Base-by-base conservation (phyloP, 2,888 invertebrate genomes). In the Ypsolopha scabrella region DNA sequence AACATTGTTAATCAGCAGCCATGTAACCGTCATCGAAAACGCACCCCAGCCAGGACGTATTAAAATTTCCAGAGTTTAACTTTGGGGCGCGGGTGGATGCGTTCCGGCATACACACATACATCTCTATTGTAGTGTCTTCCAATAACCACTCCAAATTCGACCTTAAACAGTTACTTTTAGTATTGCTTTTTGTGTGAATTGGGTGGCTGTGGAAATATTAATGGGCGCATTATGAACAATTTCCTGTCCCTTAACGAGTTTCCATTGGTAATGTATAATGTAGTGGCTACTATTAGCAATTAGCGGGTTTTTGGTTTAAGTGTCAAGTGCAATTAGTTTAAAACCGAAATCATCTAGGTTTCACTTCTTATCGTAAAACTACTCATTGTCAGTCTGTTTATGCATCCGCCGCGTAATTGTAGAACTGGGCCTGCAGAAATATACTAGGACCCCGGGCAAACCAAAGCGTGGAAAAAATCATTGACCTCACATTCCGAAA, bases 151-250 rank as follows among this genome's bases (percentile, higher is more conserved):
- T 38, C 44, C 52, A 67, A 61, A 60, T 52, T 55, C 50, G 54
- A 68, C 73, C 60, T 55, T 72, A 59, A 48, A 0, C 0, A 6
- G 4, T 10, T 6, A 0, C 6, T 0, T 0, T 44, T 64, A 74
- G 59, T 57, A 60, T 55, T 33, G 39, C 57, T 53, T 56, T 57
- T 69, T 35, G 53, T 52, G 44, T 41, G 52, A 56, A 54, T 58
- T 52, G 56, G 77, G 77, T 77, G 76, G 76, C 77, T 73, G 75
- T 76, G 81, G 73, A 81, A 83, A 81, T 81, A 81, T 82, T 82
- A 80, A 83, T 76, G 72, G 72, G 67, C 63, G 66, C 73, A 79
- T 80, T 80, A 80, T 80, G 81, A 80, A 75, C 82, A 83, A 82
- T 82, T 82, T 83, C 81, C 81, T 78, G 78, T 75, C 76, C 78